Evolutionary conservation across 2,113 vertebrate genomes (phyloP).

Genomic region (Pseudorectes ferrugineus): DNA sequence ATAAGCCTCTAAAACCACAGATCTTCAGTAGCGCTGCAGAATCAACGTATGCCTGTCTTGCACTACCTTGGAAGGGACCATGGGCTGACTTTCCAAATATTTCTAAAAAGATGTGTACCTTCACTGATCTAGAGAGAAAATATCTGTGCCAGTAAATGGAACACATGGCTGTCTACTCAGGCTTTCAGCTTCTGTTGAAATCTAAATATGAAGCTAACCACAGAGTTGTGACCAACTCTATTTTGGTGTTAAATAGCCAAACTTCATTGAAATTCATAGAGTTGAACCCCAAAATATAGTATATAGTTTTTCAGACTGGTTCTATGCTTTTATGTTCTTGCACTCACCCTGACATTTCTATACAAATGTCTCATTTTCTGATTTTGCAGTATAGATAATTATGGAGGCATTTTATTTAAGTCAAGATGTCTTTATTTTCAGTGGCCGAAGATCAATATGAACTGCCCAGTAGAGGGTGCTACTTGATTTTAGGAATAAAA

Average conservation of each 20-base stretch:
- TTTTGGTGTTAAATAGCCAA: background rate
- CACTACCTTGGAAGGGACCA: background rate
- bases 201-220: background rate
- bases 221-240: background rate
- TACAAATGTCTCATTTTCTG: background rate
- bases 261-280: background rate
- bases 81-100: background rate
- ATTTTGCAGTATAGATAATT: background rate
- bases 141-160: background rate
- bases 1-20: constrained; percentile 10
- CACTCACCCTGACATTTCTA: background rate
- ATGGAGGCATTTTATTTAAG: background rate
- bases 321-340: background rate
- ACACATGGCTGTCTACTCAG: background rate
- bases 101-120: background rate
- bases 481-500: background rate
- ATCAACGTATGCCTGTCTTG: background rate
- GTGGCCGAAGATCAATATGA: background rate
- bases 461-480: constrained; percentile 1
- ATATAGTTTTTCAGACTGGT: background rate
- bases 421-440: background rate
- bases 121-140: background rate
- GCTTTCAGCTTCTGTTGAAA: background rate
- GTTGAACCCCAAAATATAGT: background rate
- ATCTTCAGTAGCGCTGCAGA: background rate